These are phyloP conservation scores for Pecten maximus DNA, from an alignment of 2,888 invertebrate genomes.

Conservation along the genomic window DNA sequence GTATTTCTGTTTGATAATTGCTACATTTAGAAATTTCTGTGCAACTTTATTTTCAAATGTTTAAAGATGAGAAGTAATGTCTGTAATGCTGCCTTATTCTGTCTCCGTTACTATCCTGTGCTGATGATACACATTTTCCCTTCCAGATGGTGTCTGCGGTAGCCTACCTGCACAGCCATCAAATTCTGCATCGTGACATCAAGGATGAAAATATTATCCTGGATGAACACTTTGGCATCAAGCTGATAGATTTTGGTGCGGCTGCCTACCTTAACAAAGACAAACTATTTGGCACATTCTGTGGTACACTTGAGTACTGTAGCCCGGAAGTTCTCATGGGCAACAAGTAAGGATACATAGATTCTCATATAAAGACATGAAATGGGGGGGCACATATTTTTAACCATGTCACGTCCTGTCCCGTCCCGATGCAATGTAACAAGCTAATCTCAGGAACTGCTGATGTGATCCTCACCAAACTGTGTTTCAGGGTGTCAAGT, in stretches of 20 bases:
- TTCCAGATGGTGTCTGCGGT: constrained; percentile 88
- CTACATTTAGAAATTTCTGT: neutral
- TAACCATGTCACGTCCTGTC: too few relatives aligned
- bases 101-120: too few relatives aligned
- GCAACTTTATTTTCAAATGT: neutral
- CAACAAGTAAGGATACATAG: constrained; percentile 87
- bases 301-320: constrained; percentile 90
- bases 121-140: neutral
- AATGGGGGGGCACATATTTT: too few relatives aligned
- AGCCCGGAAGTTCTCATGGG: constrained; percentile 89
- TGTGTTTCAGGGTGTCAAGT: too few relatives aligned
- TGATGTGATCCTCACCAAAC: too few relatives aligned
- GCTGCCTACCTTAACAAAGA: constrained; percentile 87
- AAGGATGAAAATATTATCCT: constrained; percentile 91
- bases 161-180: constrained; percentile 86
- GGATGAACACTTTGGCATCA: constrained; percentile 88
- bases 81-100: neutral
- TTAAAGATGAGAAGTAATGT: neutral
- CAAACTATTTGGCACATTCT: constrained; percentile 88
- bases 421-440: too few relatives aligned
- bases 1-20: neutral
- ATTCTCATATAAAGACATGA: too few relatives aligned
- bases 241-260: constrained; percentile 90
- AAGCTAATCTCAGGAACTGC: too few relatives aligned
- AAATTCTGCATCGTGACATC: constrained; percentile 89